Percentiles rank a stretch among this genome's conserved stretches.
These are phyloP conservation scores for Callipepla californica DNA, from an alignment of 2,113 vertebrate genomes.

Conservation along the genomic window DNA sequence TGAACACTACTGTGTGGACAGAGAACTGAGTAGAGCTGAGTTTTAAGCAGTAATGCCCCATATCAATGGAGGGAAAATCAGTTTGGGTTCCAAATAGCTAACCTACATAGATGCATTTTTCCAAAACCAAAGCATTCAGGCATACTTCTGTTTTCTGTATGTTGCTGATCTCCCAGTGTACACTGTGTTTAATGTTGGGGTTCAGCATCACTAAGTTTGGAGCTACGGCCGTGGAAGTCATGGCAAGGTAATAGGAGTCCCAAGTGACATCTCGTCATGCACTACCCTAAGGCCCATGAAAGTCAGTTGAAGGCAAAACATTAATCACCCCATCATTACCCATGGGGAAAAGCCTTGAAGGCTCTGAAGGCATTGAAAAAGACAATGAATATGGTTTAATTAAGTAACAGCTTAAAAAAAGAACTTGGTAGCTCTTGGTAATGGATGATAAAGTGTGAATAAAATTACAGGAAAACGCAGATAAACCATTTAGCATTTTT, in stretches of 20 bases:
- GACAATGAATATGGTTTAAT: not conserved
- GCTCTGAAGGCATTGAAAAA: not conserved
- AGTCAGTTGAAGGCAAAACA: not conserved
- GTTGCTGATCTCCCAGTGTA: accelerated
- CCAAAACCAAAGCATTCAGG: accelerated
- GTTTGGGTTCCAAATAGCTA: not conserved
- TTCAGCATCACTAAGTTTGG: accelerated
- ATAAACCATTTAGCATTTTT: not conserved
- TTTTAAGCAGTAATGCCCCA: accelerated
- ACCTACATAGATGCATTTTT: accelerated
- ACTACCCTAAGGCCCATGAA: not conserved
- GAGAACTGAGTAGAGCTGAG: not conserved
- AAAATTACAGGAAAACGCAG: not conserved
- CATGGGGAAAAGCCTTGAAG: accelerated
- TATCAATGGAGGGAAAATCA: accelerated
- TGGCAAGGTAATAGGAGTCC: not conserved
- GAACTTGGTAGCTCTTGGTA: not conserved
- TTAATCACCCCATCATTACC: accelerated
- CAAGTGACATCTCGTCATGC: accelerated
- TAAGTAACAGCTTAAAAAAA: not conserved
- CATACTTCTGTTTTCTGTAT: accelerated
- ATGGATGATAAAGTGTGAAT: not conserved
- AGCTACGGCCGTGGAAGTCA: accelerated
- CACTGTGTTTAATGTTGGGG: not conserved
- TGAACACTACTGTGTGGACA: accelerated